Evolutionary conservation across 2,797 vertebrate genomes (phyloP).

Genomic region (Astyanax mexicanus): DNA sequence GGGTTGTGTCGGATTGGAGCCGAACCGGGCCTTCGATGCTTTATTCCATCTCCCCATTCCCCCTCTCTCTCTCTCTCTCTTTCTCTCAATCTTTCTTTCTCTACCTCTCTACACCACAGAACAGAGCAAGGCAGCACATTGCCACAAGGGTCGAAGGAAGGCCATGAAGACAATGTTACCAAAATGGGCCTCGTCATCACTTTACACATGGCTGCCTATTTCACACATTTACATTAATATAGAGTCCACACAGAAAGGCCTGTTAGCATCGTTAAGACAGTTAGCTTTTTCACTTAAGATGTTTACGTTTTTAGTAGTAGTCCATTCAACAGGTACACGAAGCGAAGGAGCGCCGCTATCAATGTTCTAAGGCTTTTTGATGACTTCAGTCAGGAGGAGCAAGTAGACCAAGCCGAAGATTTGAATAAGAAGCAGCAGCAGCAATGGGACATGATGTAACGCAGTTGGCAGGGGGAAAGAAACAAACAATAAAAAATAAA

Average conservation of each 20-base stretch:
- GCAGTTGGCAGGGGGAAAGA: neutral
- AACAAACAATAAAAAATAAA: no score
- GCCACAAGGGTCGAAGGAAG: conserved; percentile 31
- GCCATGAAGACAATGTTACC: conserved; percentile 40
- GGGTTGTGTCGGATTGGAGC: no score
- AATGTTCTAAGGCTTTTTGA: conserved; percentile 51
- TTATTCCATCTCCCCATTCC: neutral
- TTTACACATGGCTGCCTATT: conserved; percentile 51
- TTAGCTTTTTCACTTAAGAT: conserved; percentile 18
- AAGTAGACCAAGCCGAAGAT: no score
- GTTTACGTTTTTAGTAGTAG: conserved; percentile 24
- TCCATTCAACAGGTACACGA: conserved; percentile 35
- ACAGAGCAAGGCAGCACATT: conserved; percentile 1
- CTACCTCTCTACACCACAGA: neutral
- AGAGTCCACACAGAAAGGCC: conserved; percentile 50
- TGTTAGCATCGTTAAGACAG: conserved; percentile 47
- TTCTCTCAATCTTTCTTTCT: neutral
- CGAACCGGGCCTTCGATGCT: neutral
- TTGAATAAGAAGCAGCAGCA: neutral
- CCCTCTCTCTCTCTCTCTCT: neutral
- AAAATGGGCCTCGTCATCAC: conserved; percentile 29
- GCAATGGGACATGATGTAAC: no score
- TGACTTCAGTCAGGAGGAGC: conserved; percentile 43
- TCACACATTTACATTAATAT: conserved; percentile 54
- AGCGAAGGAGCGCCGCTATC: conserved; percentile 40